These are phyloP conservation scores for Dicrurus megarhynchus DNA, from an alignment of 2,113 vertebrate genomes.

Conservation along the genomic window DNA sequence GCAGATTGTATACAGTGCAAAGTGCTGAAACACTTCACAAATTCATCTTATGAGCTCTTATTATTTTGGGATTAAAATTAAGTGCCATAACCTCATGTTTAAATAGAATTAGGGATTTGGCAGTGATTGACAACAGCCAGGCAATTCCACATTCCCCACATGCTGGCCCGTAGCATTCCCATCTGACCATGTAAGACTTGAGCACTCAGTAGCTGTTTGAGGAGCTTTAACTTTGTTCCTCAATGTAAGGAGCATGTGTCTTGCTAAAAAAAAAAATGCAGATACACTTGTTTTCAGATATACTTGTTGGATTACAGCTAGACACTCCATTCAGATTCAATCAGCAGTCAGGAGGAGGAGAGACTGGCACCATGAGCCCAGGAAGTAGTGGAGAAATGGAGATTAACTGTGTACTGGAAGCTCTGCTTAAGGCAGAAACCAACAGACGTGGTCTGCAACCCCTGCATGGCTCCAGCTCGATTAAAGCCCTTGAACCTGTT, in stretches of 20 bases:
- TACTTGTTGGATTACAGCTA: background rate
- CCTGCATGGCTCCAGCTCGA: background rate
- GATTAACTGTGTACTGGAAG: background rate
- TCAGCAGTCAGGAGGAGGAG: background rate
- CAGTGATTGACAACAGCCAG: background rate
- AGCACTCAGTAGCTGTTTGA: background rate
- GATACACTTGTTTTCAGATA: background rate
- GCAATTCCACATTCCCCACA: background rate
- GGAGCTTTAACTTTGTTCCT: background rate
- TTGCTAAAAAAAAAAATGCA: background rate
- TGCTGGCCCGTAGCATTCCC: background rate
- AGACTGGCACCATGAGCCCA: background rate
- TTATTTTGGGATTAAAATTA: background rate
- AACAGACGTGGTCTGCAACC: fast-evolving
- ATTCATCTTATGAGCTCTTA: background rate
- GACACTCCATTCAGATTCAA: background rate
- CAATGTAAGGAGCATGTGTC: background rate
- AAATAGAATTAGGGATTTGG: background rate
- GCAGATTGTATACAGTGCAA: constrained; percentile 5
- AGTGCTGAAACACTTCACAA: background rate
- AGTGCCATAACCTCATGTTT: background rate
- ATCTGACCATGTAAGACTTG: background rate
- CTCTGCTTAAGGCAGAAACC: background rate
- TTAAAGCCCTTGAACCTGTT: background rate
- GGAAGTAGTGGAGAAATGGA: background rate